A percentile compares a stretch with the other conserved stretches of the same genome.
These are phyloP conservation scores for Marronus borbonicus DNA, from an alignment of 2,888 invertebrate species.

Conservation along the genomic window DNA sequence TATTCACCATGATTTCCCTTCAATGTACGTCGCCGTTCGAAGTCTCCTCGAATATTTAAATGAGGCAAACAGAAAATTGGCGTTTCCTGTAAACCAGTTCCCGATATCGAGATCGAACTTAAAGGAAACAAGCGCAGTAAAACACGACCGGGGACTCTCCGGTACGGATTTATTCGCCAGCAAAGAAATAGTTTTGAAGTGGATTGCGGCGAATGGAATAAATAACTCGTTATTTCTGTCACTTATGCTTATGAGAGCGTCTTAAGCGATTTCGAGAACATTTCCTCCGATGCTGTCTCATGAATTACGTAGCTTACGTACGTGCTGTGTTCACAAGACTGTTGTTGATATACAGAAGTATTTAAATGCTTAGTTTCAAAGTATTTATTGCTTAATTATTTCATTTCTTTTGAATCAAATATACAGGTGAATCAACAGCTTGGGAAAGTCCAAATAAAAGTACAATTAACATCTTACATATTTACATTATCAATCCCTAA, in stretches of 20 bases:
- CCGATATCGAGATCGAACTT: slow-evolving; percentile 44
- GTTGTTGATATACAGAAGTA: too few species aligned
- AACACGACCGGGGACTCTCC: slow-evolving; percentile 27
- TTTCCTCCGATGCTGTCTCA: slow-evolving; percentile 24
- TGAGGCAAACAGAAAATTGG: slow-evolving; percentile 45
- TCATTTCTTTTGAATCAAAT: too few species aligned
- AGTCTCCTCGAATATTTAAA: slow-evolving; percentile 40
- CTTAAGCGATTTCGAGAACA: slow-evolving; percentile 32
- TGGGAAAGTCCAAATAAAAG: too few species aligned
- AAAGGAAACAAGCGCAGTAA: slow-evolving; percentile 36
- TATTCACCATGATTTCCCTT: slow-evolving; percentile 39
- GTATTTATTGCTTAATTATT: too few species aligned
- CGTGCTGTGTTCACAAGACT: neutral
- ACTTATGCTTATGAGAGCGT: slow-evolving; percentile 41
- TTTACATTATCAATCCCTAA: too few species aligned
- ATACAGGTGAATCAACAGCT: too few species aligned
- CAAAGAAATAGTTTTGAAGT: slow-evolving; percentile 45
- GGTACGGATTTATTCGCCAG: slow-evolving; percentile 38
- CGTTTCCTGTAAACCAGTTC: slow-evolving; percentile 44
- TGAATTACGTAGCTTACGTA: slow-evolving; percentile 11
- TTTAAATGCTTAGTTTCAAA: too few species aligned
- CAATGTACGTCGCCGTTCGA: slow-evolving; percentile 31
- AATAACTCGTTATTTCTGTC: slow-evolving; percentile 45
- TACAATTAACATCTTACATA: too few species aligned
- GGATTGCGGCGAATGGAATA: slow-evolving; percentile 41